These are phyloP conservation scores for Apotomis capreana DNA, from an alignment of 2,888 invertebrate genomes.

Conservation along the genomic window DNA sequence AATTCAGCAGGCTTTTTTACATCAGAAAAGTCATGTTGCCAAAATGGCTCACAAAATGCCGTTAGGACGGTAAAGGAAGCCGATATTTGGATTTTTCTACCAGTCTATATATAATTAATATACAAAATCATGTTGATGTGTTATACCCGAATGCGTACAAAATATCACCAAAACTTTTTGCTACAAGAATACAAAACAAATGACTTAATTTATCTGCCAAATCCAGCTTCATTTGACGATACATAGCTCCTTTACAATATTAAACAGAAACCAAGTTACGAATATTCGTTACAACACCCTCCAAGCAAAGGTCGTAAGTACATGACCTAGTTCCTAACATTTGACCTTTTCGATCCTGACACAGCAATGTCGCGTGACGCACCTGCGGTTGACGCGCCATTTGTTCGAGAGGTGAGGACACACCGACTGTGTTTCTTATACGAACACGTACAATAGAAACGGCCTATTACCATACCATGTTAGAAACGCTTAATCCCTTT, in stretches of 20 bases:
- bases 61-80: too few species aligned
- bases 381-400: slow-evolving; percentile 78
- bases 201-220: neutral
- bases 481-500: neutral
- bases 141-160: too few species aligned
- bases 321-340: neutral
- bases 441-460: neutral
- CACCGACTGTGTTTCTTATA: slow-evolving; percentile 29
- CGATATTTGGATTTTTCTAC: too few species aligned
- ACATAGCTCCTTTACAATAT: neutral
- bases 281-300: slow-evolving; percentile 59
- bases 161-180: neutral
- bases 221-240: neutral
- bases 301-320: neutral
- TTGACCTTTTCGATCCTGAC: slow-evolving; percentile 43
- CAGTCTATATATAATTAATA: too few species aligned
- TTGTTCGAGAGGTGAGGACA: slow-evolving; percentile 64
- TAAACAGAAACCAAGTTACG: slow-evolving; percentile 42
- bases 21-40: too few species aligned
- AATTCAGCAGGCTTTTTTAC: too few species aligned
- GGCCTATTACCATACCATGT: slow-evolving; percentile 9
- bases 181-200: neutral
- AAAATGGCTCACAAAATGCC: too few species aligned
- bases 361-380: slow-evolving; percentile 53
- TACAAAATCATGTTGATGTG: too few species aligned